Percentiles rank a stretch among this genome's conserved stretches.
These are phyloP conservation scores for Carettochelys insculpta DNA, from an alignment of 2,113 vertebrate species.

Conservation along the genomic window DNA sequence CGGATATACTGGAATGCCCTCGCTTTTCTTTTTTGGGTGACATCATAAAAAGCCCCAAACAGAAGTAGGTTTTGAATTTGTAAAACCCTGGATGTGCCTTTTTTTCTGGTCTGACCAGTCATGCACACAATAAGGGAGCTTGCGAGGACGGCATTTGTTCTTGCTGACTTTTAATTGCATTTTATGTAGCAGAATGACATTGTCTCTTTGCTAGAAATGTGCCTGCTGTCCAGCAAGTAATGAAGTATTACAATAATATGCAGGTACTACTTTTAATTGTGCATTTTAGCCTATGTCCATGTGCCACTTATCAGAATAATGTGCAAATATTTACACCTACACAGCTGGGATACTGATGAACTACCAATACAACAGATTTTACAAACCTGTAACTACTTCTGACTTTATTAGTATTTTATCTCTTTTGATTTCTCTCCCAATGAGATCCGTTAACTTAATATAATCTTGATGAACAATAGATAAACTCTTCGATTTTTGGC, in stretches of 20 bases:
- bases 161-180: neutral
- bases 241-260: neutral
- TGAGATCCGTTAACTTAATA: neutral
- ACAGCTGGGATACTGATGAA: neutral
- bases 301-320: neutral
- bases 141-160: neutral
- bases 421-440: neutral
- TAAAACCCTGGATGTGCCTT: neutral
- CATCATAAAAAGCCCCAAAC: neutral
- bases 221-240: slow-evolving; percentile 43
- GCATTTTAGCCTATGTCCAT: neutral
- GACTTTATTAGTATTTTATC: neutral
- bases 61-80: neutral
- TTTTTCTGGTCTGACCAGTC: neutral
- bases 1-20: neutral
- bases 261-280: neutral
- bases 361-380: slow-evolving; percentile 20
- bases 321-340: neutral
- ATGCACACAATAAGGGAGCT: neutral
- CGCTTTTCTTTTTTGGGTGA: neutral
- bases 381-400: neutral
- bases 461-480: neutral
- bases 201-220: neutral
- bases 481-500: too few relatives aligned
- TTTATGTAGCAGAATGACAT: slow-evolving; percentile 13